A percentile compares a stretch with the other conserved stretches of the same genome.
Evolutionary conservation across 2,797 vertebrate genomes (phyloP).

Genomic region (Pampus argenteus): DNA sequence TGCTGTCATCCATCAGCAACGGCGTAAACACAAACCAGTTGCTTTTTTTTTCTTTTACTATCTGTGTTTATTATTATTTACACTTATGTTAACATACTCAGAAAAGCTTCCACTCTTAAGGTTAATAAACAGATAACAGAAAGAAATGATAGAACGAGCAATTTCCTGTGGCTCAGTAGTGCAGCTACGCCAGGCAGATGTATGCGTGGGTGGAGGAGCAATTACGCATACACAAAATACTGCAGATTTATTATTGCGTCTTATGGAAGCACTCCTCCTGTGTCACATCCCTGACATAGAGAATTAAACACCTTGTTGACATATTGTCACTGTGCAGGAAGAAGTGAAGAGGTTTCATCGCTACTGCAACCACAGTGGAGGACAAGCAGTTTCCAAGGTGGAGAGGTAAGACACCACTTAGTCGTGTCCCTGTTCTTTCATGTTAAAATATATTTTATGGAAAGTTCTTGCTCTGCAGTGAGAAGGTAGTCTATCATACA

Average conservation of each 20-base stretch:
- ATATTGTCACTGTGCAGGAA: conserved; percentile 68
- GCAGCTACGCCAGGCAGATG: conserved; percentile 26
- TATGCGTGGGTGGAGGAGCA: conserved; percentile 11
- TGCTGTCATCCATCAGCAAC: conserved; percentile 28
- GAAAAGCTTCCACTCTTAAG: conserved; percentile 11
- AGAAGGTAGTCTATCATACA: no score
- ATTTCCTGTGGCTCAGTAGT: conserved; percentile 18
- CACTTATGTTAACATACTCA: conserved; percentile 13
- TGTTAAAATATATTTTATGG: no score
- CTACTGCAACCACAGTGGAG: conserved; percentile 78
- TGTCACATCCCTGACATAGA: conserved; percentile 7
- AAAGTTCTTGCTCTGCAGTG: no score
- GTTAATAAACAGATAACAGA: conserved; percentile 38
- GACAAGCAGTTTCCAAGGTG: conserved; percentile 65
- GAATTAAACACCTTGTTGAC: conserved; percentile 34
- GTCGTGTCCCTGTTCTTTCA: not conserved
- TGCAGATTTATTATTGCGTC: conserved; percentile 22
- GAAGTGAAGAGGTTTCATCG: conserved; percentile 80
- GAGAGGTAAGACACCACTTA: conserved; percentile 74
- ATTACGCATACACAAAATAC: conserved; percentile 24
- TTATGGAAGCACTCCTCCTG: conserved; percentile 4
- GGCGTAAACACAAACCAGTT: not conserved
- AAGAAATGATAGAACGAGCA: conserved; percentile 14
- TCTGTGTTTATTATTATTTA: conserved; percentile 45
- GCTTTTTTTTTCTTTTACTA: conserved; percentile 1